Percentiles rank a stretch among this genome's conserved stretches.
Conservation (phyloP, 2,888 invertebrate species). For the Dryococelus australis region DNA sequence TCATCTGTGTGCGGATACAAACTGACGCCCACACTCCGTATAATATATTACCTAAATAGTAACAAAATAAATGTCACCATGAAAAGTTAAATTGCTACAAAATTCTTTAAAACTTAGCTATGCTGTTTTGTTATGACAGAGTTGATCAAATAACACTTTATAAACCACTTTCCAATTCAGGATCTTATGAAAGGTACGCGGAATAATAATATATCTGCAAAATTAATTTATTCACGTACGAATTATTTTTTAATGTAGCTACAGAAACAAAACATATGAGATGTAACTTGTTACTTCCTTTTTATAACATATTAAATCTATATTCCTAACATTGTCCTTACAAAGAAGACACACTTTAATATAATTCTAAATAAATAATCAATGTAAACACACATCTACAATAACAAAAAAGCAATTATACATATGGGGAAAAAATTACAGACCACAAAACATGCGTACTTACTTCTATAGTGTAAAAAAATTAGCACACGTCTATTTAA, state of each 20-base stretch:
- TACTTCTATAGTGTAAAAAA: background rate
- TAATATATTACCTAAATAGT: too few species aligned
- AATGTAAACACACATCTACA: background rate
- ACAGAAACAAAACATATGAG: background rate
- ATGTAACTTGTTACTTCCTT: background rate
- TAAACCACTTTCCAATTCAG: too few species aligned
- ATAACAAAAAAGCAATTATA: background rate
- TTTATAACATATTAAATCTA: too few species aligned
- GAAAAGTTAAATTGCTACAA: too few species aligned
- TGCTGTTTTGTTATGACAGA: too few species aligned
- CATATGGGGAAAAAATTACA: background rate
- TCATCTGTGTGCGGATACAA: too few species aligned
- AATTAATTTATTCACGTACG: background rate
- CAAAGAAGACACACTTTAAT: background rate
- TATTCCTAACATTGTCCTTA: too few species aligned
- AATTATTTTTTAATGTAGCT: background rate
- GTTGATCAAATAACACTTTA: too few species aligned
- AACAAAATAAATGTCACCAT: too few species aligned
- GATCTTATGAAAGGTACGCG: too few species aligned
- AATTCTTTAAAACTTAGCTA: too few species aligned
- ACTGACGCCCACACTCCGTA: too few species aligned
- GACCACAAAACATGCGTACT: background rate
- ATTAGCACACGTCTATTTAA: background rate
- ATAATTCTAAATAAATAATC: background rate
- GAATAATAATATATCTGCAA: background rate